These are phyloP conservation scores for Prenolepis imparis DNA, from an alignment of 2,888 invertebrate species.

Conservation along the genomic window DNA sequence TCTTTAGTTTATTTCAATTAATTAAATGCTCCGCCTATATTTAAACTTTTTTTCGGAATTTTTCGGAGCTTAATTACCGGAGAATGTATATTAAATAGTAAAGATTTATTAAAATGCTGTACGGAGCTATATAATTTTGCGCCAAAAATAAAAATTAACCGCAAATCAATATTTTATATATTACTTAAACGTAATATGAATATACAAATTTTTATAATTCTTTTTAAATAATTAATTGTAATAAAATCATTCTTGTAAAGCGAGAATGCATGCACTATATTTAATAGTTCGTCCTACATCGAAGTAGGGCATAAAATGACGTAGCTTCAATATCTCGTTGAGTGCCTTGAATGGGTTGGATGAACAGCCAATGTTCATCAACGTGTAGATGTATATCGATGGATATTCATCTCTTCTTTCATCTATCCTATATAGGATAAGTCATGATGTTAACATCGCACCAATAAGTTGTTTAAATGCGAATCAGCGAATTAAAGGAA, in stretches of 20 bases:
- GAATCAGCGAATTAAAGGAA: background rate
- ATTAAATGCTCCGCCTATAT: background rate
- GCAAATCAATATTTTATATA: background rate
- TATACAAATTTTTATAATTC: background rate
- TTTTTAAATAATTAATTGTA: background rate
- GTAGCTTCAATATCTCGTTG: conserved; percentile 6
- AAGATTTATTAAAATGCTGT: conserved; percentile 11
- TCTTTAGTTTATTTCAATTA: conserved; percentile 12
- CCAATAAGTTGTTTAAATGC: background rate
- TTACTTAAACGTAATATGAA: background rate
- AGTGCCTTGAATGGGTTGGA: background rate
- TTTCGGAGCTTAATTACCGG: conserved; percentile 5
- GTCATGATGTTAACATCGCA: background rate
- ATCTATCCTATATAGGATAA: background rate
- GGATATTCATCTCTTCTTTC: conserved; percentile 12
- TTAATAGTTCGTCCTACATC: background rate
- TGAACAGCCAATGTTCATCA: background rate
- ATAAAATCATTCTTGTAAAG: background rate
- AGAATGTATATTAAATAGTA: background rate
- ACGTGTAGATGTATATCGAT: background rate
- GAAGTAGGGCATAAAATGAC: background rate
- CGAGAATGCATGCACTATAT: background rate
- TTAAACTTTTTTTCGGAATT: background rate
- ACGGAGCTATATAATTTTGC: background rate
- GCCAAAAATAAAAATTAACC: too few relatives aligned